These are phyloP conservation scores for Urophycis tenuis DNA, from an alignment of 2,797 vertebrate species.

Conservation along the genomic window DNA sequence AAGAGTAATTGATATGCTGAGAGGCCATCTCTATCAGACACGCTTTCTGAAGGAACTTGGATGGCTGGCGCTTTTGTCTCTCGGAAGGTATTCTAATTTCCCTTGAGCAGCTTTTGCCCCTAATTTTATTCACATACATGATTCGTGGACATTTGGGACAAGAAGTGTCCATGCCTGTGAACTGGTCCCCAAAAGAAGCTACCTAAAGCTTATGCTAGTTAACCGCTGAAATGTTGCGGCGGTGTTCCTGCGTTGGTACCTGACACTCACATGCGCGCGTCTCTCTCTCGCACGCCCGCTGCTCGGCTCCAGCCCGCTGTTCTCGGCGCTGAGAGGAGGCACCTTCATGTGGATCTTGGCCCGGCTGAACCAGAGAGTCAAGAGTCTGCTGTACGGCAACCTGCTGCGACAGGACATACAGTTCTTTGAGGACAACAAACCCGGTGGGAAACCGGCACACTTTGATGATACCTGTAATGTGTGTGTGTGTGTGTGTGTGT, in stretches of 20 bases:
- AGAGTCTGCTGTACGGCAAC: constrained; percentile 70
- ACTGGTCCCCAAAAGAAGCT: neutral
- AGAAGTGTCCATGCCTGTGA: too few species aligned
- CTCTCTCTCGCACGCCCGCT: neutral
- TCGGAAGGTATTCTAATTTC: constrained; percentile 70
- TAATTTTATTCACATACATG: too few species aligned
- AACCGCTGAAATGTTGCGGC: neutral
- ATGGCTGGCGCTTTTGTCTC: constrained; percentile 66
- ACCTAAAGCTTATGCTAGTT: neutral
- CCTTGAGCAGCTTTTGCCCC: neutral
- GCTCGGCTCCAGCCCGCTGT: constrained; percentile 51
- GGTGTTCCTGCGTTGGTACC: neutral
- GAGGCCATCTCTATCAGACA: constrained; percentile 47
- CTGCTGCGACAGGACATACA: constrained; percentile 78
- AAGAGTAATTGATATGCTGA: constrained; percentile 71
- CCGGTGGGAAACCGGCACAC: constrained; percentile 61
- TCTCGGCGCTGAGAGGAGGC: constrained; percentile 71
- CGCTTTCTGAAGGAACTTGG: constrained; percentile 59
- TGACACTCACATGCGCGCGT: neutral
- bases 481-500: neutral
- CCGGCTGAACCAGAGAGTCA: constrained; percentile 70
- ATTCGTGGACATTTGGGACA: too few species aligned
- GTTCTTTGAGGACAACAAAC: constrained; percentile 79
- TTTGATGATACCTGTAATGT: neutral
- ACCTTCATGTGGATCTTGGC: constrained; percentile 58